These are phyloP conservation scores for Heliocidaris tuberculata DNA, from an alignment of 35 echinoderm and acorn worm genomes.

Conservation along the genomic window DNA sequence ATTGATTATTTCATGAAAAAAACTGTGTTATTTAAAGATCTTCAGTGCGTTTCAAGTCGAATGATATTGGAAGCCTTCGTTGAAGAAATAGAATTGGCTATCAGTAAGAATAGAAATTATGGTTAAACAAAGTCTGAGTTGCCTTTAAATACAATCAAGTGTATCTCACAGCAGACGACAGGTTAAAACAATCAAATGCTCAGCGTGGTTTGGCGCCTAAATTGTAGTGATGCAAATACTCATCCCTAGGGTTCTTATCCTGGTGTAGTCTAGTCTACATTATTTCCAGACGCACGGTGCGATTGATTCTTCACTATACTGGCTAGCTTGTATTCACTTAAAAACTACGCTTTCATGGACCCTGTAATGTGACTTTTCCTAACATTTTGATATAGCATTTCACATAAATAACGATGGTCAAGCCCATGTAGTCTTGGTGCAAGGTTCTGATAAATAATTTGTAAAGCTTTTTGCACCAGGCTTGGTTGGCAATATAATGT, in stretches of 20 bases:
- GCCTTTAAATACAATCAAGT: not conserved
- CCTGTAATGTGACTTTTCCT: not conserved
- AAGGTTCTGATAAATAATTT: no score
- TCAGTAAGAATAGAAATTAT: no score
- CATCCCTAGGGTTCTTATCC: not conserved
- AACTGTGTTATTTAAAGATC: no score
- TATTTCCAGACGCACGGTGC: not conserved
- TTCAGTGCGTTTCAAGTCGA: no score
- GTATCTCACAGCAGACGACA: not conserved
- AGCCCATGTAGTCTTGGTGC: no score
- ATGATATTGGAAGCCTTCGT: no score
- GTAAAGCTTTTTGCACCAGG: no score
- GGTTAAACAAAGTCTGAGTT: not conserved
- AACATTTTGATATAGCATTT: no score
- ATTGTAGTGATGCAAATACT: not conserved
- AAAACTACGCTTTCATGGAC: not conserved
- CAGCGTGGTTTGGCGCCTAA: slow-evolving; percentile 13
- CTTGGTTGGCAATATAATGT: no score
- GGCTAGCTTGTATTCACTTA: not conserved
- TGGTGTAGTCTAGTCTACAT: not conserved
- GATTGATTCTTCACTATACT: not conserved
- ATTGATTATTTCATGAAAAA: no score
- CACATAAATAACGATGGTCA: no score
- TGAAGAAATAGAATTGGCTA: no score
- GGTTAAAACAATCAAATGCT: not conserved